A percentile compares a stretch with the other conserved stretches of the same genome.
These are phyloP conservation scores for Forpus xanthops DNA, from an alignment of 2,797 vertebrate species.

Conservation along the genomic window DNA sequence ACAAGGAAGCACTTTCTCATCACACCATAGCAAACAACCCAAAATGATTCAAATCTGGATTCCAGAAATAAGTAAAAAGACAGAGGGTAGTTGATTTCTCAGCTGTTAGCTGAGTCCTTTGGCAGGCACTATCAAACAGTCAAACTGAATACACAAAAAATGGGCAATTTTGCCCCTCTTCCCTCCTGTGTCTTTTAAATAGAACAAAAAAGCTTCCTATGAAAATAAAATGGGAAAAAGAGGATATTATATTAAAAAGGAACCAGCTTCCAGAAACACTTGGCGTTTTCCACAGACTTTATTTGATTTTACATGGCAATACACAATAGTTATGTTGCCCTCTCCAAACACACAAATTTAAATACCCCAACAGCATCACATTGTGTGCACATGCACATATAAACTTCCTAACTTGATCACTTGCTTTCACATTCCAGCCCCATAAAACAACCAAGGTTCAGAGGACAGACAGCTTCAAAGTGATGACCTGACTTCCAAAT, in stretches of 20 bases:
- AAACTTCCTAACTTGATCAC: neutral
- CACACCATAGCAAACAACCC: neutral
- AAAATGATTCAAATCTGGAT: neutral
- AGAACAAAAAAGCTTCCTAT: neutral
- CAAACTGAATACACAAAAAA: neutral
- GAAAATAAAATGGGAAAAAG: neutral
- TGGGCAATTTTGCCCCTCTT: neutral
- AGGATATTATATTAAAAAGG: neutral
- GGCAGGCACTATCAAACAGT: neutral
- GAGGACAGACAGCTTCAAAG: neutral
- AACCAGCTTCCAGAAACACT: neutral
- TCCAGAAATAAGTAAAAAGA: neutral
- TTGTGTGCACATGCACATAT: neutral
- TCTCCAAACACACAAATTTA: neutral
- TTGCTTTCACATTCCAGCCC: constrained; percentile 29
- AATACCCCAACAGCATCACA: neutral
- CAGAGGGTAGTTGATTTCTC: neutral
- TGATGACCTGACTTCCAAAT: neutral
- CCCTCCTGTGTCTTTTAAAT: neutral
- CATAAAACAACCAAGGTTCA: neutral
- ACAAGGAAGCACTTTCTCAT: fast-evolving
- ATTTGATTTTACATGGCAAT: constrained; percentile 70
- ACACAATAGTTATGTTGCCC: constrained; percentile 34
- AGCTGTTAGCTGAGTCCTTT: neutral
- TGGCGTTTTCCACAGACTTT: constrained; percentile 66